phyloP scores from a whole-genome alignment of 1,140 invertebrate species.

The Hycleus cichorii region DNA sequence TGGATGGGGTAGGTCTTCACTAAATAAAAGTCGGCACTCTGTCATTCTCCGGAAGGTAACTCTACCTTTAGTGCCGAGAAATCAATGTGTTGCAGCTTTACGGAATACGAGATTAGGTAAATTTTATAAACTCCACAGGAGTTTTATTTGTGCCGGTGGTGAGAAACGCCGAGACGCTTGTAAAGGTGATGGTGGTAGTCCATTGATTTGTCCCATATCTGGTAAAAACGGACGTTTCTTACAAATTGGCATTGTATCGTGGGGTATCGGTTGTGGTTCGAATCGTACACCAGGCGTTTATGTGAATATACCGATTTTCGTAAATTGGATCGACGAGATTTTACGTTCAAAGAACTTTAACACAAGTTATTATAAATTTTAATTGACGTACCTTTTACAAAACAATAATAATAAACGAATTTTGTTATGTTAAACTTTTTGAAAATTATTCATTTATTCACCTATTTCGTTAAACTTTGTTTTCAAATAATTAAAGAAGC shows the following conservation, averaged over 20 bases:
- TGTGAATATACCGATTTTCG: conserved; percentile 51
- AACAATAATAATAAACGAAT: too few species aligned
- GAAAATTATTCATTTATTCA: too few species aligned
- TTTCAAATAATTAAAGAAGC: too few species aligned
- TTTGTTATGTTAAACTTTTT: too few species aligned
- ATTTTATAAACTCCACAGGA: conserved; percentile 52
- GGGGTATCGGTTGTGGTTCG: conserved; percentile 61
- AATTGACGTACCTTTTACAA: not conserved
- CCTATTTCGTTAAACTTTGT: too few species aligned
- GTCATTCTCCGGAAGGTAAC: conserved; percentile 56
- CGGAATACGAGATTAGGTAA: conserved; percentile 53
- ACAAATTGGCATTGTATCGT: conserved; percentile 59
- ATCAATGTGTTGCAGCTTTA: conserved; percentile 48
- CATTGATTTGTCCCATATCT: conserved; percentile 52
- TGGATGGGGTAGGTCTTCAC: conserved; percentile 59
- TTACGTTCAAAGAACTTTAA: conserved; percentile 20
- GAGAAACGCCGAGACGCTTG: conserved; percentile 60
- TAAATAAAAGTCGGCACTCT: conserved; percentile 45
- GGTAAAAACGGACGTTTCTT: conserved; percentile 34
- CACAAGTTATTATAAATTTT: conserved; percentile 20
- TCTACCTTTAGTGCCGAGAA: conserved; percentile 50
- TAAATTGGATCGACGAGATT: conserved; percentile 54
- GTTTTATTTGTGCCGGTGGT: conserved; percentile 68
- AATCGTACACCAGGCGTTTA: conserved; percentile 59
- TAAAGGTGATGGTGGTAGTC: conserved; percentile 52